Conservation (phyloP, 2,113 vertebrate genomes). For the Carassius auratus region DNA sequence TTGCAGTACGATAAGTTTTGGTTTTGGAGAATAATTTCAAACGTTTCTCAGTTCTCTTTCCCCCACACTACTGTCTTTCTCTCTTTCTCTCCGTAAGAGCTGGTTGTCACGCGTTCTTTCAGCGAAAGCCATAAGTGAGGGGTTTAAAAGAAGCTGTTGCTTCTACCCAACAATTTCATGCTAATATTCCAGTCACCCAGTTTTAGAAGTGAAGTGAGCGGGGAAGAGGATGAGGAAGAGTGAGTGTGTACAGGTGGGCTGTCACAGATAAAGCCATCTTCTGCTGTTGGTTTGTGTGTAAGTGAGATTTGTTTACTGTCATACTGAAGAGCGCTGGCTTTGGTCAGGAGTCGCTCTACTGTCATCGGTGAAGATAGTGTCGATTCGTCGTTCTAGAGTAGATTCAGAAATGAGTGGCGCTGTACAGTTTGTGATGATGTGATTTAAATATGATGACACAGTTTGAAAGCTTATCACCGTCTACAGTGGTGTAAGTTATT, state of each 20-base stretch:
- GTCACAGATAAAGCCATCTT: conserved; percentile 35
- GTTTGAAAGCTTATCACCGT: neutral
- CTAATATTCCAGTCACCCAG: conserved; percentile 55
- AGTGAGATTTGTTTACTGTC: conserved; percentile 35
- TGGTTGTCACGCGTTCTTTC: conserved; percentile 50
- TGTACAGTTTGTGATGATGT: neutral
- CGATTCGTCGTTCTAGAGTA: neutral
- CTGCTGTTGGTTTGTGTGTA: conserved; percentile 12
- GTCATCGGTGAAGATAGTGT: neutral
- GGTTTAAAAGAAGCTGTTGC: conserved; percentile 54
- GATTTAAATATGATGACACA: neutral
- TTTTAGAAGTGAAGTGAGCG: conserved; percentile 42
- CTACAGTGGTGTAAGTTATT: neutral
- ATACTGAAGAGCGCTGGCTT: neutral
- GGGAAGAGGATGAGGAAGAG: neutral
- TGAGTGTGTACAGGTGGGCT: conserved; percentile 19
- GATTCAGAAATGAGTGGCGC: neutral
- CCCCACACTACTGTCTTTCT: conserved; percentile 30
- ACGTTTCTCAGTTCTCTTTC: conserved; percentile 27
- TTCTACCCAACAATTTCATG: conserved; percentile 56
- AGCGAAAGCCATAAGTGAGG: conserved; percentile 43
- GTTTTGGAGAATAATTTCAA: conserved; percentile 23
- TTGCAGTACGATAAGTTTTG: neutral
- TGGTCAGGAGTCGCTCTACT: neutral
- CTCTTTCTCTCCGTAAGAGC: conserved; percentile 50